Base-by-base conservation (phyloP, 2,113 vertebrate species). In the Mobula birostris region DNA sequence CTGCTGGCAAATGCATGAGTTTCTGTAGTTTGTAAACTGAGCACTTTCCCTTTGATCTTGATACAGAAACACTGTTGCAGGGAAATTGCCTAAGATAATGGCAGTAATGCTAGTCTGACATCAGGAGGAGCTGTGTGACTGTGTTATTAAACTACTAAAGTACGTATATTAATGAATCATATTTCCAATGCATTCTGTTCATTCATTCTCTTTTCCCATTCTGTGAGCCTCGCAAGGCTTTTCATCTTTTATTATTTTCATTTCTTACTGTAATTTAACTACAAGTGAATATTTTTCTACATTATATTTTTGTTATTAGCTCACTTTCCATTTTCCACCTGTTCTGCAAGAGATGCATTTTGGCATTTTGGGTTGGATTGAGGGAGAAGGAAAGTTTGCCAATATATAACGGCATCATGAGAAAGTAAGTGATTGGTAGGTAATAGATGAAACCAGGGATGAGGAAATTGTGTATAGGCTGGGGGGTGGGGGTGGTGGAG, bases 51-150 rank as follows among this genome's bases (percentile, higher is more conserved):
- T 66, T 32, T 15, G 6, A 66, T 66, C 85, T 90, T 14, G 15
- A 68, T 63, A 66, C 61, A 63, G 63, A 68, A 8, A 68, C 5
- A 15, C 61, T 90, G 48, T 27, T 83, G 61, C 61, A 66, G 85
- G 19, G n/a, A 88, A 66, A 66, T 12, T 7, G 19, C 15, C 85
- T 90, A n/a, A 17, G 6, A 66, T 32, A 32, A n/a, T 29, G 66
- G 85, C 85, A 90, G 85, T 90, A 90, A 90, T 90, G 15, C 61
- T 68, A 19, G 29, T 90, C 29, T 66, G n/a, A 90, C 61, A 90
- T 90, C 29, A 90, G 85, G 61, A 90, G 85, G 85, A 66, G 85
- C 61, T 66, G 85, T 90, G 7, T 66, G 85, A 90, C 66, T 68
- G 85, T 32, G 40, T 32, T 32, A 90, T 68, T 90, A 32, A 90